Conservation (phyloP, 2,797 vertebrate species). For the Poecilia picta region DNA sequence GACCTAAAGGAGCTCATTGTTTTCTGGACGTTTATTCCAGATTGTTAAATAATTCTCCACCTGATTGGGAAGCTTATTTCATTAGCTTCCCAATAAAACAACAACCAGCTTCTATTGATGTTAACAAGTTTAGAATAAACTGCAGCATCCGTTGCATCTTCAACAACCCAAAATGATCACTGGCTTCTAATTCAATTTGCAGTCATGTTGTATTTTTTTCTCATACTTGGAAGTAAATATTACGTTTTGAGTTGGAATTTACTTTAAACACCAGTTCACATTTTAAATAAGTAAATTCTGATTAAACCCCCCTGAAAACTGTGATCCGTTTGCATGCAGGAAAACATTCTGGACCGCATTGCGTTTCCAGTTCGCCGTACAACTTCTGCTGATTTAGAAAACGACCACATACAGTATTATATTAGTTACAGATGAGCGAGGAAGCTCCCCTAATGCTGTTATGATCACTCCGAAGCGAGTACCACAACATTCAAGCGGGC, state of each 20-base stretch:
- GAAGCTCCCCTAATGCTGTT: slow-evolving; percentile 2
- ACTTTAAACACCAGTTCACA: too few relatives aligned
- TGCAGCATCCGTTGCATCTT: neutral
- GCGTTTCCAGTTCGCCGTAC: neutral
- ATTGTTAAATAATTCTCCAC: too few relatives aligned
- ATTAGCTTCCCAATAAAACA: too few relatives aligned
- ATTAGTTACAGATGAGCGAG: neutral
- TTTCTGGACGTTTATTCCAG: too few relatives aligned
- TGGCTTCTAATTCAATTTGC: neutral
- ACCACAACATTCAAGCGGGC: slow-evolving; percentile 15
- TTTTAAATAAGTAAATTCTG: neutral
- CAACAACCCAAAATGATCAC: neutral
- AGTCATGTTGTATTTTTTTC: neutral
- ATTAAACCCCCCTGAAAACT: neutral
- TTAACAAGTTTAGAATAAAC: too few relatives aligned
- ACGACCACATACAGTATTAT: neutral
- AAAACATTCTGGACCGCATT: neutral
- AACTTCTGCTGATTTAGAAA: neutral
- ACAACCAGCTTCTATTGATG: too few relatives aligned
- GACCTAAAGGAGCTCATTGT: too few relatives aligned
- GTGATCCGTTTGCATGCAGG: neutral
- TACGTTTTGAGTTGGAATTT: neutral
- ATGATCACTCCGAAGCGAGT: slow-evolving; percentile 10
- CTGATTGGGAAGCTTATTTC: too few relatives aligned
- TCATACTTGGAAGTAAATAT: neutral